Evolutionary conservation across 2,888 invertebrate species (phyloP).

Genomic region (Troides helena): DNA sequence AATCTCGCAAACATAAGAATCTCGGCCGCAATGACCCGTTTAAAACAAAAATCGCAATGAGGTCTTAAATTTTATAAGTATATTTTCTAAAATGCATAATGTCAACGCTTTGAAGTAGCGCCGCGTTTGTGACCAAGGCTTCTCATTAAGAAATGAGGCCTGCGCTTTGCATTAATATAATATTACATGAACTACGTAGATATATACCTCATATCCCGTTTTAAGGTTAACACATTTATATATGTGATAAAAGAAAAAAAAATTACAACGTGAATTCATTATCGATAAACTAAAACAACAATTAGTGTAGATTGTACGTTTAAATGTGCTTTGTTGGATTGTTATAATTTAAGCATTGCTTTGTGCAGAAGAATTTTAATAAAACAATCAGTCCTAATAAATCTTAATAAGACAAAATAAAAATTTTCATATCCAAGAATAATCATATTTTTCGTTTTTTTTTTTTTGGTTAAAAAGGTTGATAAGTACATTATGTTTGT

Average conservation of each 20-base stretch:
- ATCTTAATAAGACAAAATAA: neutral
- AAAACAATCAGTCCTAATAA: too few relatives aligned
- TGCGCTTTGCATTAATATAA: constrained; percentile 19
- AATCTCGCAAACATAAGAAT: constrained; percentile 14
- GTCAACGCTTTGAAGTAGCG: constrained; percentile 24
- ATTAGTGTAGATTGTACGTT: too few relatives aligned
- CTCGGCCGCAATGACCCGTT: constrained; percentile 10
- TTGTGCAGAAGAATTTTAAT: too few relatives aligned
- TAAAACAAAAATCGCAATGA: constrained; percentile 11
- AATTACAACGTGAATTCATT: neutral
- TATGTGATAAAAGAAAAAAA: neutral
- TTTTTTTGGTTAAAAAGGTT: too few relatives aligned
- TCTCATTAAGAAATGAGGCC: constrained; percentile 29
- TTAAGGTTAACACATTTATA: neutral
- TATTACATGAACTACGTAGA: constrained; percentile 1
- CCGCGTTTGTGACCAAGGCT: constrained; percentile 20
- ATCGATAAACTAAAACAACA: too few relatives aligned
- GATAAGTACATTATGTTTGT: neutral
- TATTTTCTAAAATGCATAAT: constrained; percentile 27
- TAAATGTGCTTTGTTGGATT: too few relatives aligned
- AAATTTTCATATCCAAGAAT: neutral
- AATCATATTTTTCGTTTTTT: neutral
- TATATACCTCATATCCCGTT: neutral
- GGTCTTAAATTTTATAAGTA: constrained; percentile 22
- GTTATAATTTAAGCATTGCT: too few relatives aligned